Base-by-base conservation (phyloP, 2,113 vertebrate genomes). In the Chloebia gouldiae region DNA sequence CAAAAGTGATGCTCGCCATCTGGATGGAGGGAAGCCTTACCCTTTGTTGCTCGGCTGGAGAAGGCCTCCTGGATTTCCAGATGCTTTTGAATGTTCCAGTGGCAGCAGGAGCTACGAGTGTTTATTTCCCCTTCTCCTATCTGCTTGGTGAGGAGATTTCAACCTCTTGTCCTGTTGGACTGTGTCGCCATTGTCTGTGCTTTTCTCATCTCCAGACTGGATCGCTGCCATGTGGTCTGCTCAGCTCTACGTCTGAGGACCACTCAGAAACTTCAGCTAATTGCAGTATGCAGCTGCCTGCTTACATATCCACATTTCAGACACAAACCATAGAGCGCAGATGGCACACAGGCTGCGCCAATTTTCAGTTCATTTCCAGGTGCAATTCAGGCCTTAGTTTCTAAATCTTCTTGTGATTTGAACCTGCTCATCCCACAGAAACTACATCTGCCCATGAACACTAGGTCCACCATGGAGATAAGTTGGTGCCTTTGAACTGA, bases 251-350 rank as follows among this genome's bases (percentile, higher is more conserved):
- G 90, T 96, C 96, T 96, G 96, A 97, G 96, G 95, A 96, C 93
- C 96, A 96, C 94, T 95, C 95, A 95, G 95, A 96, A 97, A 96
- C 95, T 96, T 96, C 95, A 96, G 95, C 90, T 96, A 96, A 97
- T 96, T 96, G 95, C 95, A 95, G 95, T 11, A 68, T 96, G 94
- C 94, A 97, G 94, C 96, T 96, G 96, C 93, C 95, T 97, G 95
- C 96, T 97, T 94, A 75, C 94, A 96, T 64, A 97, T 88, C 96
- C 95, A 93, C 95, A 92, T 96, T 96, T 96, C 94, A 96, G 85
- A 96, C 82, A 92, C 93, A 95, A 96, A 96, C 95, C 96, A 88
- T 93, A 88, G 95, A 96, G 80, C 66, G 83, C 94, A 97, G 96
- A 97, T 96, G 96, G 95, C 70, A 71, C 95, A 94, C 90, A 81